Evolutionary conservation across 2,113 vertebrate genomes (phyloP), one percentile per base, ranked within the genome.

Genomic region (Sinocyclocheilus rhinocerous): DNA sequence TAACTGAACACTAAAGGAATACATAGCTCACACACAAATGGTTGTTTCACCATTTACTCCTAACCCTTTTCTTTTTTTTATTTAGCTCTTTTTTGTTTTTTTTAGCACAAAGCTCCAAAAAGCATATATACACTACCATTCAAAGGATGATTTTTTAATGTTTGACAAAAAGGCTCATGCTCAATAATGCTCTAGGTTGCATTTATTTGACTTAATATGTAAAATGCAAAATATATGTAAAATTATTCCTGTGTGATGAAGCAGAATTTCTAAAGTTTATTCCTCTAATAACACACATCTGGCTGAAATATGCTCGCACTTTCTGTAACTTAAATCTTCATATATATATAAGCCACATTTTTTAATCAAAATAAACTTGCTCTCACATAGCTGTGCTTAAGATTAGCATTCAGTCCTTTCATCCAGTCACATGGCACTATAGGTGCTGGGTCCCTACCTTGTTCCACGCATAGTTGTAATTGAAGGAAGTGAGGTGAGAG

Each of bases 391-490:
- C 50, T 45, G 9, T 45, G 42, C 42, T 45, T 45, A 10, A 45
- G 42, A 45, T 45, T 45, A 45, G 42, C 42, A 10, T 1, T 45
- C 42, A 45, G 42, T 10, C 42, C 42, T 45, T 45, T 45, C 9
- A 45, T 45, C 10, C 42, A 45, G 42, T 45, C 10, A 45, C 42
- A 45, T 45, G 9, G 42, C 42, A 45, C 42, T 45, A 10, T 45
- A 45, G 42, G 42, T 45, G 42, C 9, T 52, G 20, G 13, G 48
- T 50, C 48, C 48, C 12, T 50, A 29, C n/a, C n/a, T 65, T 48
- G 61, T 65, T 87, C 29, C 61, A 70, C 18, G n/a, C 80, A 50
- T 76, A 61, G 48, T 57, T 69, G 6, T 84, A 52, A 65, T 22
- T 55, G 59, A n/a, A 79, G 61, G 2, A 29, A 78, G 61, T 20